Evolutionary conservation across 1,140 invertebrate species (phyloP).

Genomic region (Brachionus koreanus): DNA sequence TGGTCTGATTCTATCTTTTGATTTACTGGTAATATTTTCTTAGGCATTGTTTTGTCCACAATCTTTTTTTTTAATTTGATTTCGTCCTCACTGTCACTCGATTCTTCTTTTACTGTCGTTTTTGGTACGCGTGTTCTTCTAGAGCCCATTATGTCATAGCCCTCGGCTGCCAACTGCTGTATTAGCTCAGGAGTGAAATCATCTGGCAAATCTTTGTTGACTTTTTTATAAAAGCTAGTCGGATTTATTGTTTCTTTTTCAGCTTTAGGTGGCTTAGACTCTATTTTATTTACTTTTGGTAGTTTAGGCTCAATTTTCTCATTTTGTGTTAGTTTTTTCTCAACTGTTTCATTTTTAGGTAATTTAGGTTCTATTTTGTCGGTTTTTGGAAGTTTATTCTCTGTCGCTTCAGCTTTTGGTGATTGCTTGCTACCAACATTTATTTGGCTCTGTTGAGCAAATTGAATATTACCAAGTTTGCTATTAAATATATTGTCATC

Average conservation of each 20-base stretch:
- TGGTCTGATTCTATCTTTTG: not conserved
- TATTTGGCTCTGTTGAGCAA: not conserved
- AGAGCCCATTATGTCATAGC: constrained; percentile 1
- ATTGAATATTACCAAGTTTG: not conserved
- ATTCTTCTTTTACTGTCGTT: not conserved
- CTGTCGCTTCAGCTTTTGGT: not conserved
- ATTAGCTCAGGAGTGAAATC: constrained; percentile 43
- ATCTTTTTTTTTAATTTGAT: not conserved
- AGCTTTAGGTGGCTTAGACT: not conserved
- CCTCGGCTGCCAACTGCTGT: constrained; percentile 1
- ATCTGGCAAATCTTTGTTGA: not conserved
- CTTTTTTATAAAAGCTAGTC: not conserved
- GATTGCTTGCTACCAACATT: not conserved
- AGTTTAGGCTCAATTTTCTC: no score
- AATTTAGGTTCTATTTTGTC: not conserved
- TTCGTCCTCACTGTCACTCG: constrained; percentile 6
- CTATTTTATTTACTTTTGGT: not conserved
- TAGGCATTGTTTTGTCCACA: not conserved
- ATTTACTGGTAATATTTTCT: not conserved
- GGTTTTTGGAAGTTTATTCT: no score
- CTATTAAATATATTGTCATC: not conserved
- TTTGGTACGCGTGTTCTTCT: not conserved
- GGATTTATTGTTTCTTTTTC: not conserved
- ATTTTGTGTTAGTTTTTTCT: no score
- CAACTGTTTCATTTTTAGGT: not conserved